A percentile compares a stretch with the other conserved stretches of the same genome.
These are phyloP conservation scores for Muscicapa adusta DNA, from an alignment of 2,113 vertebrate species.

Conservation along the genomic window DNA sequence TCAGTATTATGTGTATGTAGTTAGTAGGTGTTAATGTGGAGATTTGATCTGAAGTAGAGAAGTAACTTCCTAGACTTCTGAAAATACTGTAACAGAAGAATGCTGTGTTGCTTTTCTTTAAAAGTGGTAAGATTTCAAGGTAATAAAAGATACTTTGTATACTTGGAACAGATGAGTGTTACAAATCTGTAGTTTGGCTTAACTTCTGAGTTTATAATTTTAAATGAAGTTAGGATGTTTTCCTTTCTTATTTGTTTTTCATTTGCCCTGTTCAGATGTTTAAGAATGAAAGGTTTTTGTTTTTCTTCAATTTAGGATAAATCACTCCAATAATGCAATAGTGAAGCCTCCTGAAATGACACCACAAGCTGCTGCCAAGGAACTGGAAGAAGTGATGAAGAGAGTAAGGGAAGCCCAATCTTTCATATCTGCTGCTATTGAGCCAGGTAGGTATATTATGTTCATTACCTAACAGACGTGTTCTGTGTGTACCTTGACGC, in stretches of 20 bases:
- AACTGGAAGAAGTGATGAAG: slow-evolving; percentile 96
- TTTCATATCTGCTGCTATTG: slow-evolving; percentile 93
- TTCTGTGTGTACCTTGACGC: not conserved
- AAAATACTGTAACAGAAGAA: not conserved
- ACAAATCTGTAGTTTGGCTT: not conserved
- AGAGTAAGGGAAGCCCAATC: slow-evolving; percentile 92
- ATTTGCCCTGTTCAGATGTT: not conserved
- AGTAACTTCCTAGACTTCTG: not conserved
- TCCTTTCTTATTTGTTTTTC: not conserved
- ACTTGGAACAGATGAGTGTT: not conserved
- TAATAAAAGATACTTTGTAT: not conserved
- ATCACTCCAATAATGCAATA: slow-evolving; percentile 99
- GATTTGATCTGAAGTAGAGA: not conserved
- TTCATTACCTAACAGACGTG: not conserved
- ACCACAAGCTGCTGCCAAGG: slow-evolving; percentile 93
- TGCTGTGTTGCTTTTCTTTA: not conserved
- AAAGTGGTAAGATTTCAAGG: not conserved
- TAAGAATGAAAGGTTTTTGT: not conserved
- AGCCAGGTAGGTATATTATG: slow-evolving; percentile 78
- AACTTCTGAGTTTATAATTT: not conserved
- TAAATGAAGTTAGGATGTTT: not conserved
- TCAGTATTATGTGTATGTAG: not conserved
- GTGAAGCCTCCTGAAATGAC: slow-evolving; percentile 98
- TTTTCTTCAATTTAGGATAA: slow-evolving; percentile 81
- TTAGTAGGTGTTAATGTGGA: not conserved